phyloP scores from a whole-genome alignment of 1,140 invertebrate genomes.

The Polypedilum vanderplanki region DNA sequence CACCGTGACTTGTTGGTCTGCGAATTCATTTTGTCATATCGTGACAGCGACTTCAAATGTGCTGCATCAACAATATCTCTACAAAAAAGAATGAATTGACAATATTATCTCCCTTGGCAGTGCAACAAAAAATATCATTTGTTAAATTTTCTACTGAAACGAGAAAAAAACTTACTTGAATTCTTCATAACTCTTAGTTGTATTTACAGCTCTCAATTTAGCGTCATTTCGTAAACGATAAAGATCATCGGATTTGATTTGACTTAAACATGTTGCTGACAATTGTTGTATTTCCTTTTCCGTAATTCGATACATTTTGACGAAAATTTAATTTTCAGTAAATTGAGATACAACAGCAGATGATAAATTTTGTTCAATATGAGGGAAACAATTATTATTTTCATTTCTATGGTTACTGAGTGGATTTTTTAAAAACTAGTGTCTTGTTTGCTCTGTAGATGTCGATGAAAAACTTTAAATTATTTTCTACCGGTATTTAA shows the following conservation, averaged over 20 bases:
- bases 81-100: conserved; percentile 32
- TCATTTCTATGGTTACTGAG: background rate
- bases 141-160: background rate
- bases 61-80: conserved; percentile 47
- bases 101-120: conserved; percentile 24
- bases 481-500: too few species aligned
- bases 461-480: too few species aligned
- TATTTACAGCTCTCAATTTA: conserved; percentile 51
- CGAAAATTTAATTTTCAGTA: background rate
- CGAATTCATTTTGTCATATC: conserved; percentile 41
- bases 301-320: conserved; percentile 33
- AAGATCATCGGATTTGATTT: conserved; percentile 45
- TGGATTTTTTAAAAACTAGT: too few species aligned
- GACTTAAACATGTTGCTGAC: conserved; percentile 35
- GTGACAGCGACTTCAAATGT: conserved; percentile 43
- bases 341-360: background rate
- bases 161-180: conserved; percentile 44
- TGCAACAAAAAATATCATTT: background rate
- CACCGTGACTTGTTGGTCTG: conserved; percentile 40
- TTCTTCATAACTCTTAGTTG: conserved; percentile 52
- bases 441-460: too few species aligned
- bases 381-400: background rate
- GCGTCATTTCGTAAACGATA: conserved; percentile 54
- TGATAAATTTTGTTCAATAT: background rate
- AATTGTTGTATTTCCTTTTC: conserved; percentile 36